Evolutionary conservation across 2,113 vertebrate species (phyloP).

Genomic region (Falcunculus frontatus): DNA sequence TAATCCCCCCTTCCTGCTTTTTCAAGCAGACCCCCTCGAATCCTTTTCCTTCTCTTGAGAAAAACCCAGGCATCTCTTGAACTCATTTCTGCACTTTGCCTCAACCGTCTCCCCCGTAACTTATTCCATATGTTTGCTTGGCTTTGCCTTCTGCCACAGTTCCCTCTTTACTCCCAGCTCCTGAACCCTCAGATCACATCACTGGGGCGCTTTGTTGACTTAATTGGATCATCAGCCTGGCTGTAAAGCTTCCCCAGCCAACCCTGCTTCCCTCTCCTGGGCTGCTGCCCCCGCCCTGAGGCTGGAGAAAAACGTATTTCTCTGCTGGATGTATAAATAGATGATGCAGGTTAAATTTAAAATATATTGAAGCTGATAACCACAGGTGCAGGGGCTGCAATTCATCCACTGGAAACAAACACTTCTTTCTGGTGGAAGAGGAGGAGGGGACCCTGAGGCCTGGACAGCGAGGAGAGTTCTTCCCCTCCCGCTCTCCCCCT

Average conservation of each 20-base stretch:
- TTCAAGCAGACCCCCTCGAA: constrained; percentile 31
- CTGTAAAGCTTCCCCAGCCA: constrained; percentile 25
- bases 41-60: constrained; percentile 48
- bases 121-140: constrained; percentile 63
- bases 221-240: constrained; percentile 46
- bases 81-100: constrained; percentile 44
- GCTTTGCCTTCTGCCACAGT: constrained; percentile 1
- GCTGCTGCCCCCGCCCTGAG: not conserved
- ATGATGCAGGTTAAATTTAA: not conserved
- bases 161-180: not conserved
- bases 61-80: constrained; percentile 31
- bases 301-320: not conserved
- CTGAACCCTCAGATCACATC: constrained; percentile 38
- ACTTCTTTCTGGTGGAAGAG: constrained; percentile 46
- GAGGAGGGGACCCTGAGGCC: not conserved
- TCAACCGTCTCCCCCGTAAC: constrained; percentile 24
- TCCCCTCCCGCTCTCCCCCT: not conserved
- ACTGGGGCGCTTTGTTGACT: constrained; percentile 23
- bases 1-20: constrained; percentile 53
- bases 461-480: not conserved
- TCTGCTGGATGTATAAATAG: not conserved
- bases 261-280: not conserved
- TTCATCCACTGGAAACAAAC: constrained; percentile 41
- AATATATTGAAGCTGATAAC: constrained; percentile 4
- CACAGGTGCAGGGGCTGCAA: constrained; percentile 47